Evolutionary conservation across 2,113 vertebrate genomes (phyloP), one percentile per base, ranked within the genome.

Genomic region (Vanacampus margaritifer): DNA sequence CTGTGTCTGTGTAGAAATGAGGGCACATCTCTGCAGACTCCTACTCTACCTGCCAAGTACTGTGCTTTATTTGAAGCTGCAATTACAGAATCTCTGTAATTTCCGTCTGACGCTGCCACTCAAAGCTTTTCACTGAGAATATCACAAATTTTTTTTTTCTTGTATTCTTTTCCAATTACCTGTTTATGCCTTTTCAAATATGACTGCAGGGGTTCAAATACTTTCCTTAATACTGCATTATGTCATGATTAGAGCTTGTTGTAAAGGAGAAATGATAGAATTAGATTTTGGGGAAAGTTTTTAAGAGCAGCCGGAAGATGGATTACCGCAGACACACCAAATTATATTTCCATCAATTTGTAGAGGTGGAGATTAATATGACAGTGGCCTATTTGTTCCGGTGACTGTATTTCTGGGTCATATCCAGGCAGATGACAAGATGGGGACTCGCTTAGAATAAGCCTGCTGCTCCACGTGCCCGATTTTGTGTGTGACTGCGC

Each of bases 401-500:
- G 81, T 87, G 84, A 87, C 81, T 90, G 88, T 90, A 85, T 90
- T 91, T 91, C 89, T 91, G 85, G 89, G 89, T 91, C 89, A 87
- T 83, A 87, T 88, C 86, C 85, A 87, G 86, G 84, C 82, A 89
- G 84, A 89, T 79, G 81, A 86, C 80, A 85, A 86, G 83, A 88
- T 74, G 75, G 73, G 72, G 80, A 79, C 84, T 79, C 68, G 87
- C 83, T 79, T 74, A 73, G 67, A 82, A 79, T 79, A 77, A 84
- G 75, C 78, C 46, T 11, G 45, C 56, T 64, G 45, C 65, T 73
- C 50, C 1, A 0, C 64, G 45, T 46, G 57, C 53, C 41, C 69
- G 45, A 48, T 28, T 46, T 53, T 54, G 32, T 53, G 26, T 61
- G 48, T 59, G 35, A 61, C 62, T 26, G 32, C 56, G 60, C 60